Conservation (phyloP, 2,888 invertebrate species). For the Norana najaformis region DNA sequence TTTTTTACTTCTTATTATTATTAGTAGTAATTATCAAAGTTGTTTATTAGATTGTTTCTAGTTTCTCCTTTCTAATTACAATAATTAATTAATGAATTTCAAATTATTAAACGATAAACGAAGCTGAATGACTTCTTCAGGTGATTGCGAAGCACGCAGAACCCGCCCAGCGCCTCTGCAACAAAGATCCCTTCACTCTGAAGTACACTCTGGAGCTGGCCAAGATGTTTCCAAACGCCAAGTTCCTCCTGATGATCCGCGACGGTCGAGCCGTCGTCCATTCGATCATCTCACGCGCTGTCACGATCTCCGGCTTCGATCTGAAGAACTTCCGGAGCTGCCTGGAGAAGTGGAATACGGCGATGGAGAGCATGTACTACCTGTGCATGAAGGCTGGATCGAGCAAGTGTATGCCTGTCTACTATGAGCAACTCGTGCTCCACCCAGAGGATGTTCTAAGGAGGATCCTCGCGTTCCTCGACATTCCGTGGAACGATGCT, state of each 20-base stretch:
- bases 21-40: too few relatives aligned
- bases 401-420: slow-evolving; percentile 79
- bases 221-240: slow-evolving; percentile 93
- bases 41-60: too few relatives aligned
- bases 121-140: neutral
- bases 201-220: slow-evolving; percentile 94
- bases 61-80: neutral
- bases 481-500: slow-evolving; percentile 90
- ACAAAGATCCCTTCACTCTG: slow-evolving; percentile 96
- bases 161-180: slow-evolving; percentile 90
- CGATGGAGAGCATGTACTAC: slow-evolving; percentile 83
- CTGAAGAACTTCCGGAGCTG: slow-evolving; percentile 82
- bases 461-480: slow-evolving; percentile 83
- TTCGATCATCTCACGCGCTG: slow-evolving; percentile 93
- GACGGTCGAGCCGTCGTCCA: slow-evolving; percentile 98
- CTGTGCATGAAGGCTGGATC: slow-evolving; percentile 57
- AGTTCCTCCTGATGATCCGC: slow-evolving; percentile 96
- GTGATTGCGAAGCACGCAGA: slow-evolving; percentile 76
- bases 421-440: slow-evolving; percentile 94
- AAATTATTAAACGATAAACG: neutral
- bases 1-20: too few relatives aligned
- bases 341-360: slow-evolving; percentile 93
- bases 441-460: slow-evolving; percentile 75
- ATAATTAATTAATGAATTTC: neutral
- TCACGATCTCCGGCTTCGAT: slow-evolving; percentile 72